Conservation (phyloP, 2,113 vertebrate species). For the Callocephalon fimbriatum region DNA sequence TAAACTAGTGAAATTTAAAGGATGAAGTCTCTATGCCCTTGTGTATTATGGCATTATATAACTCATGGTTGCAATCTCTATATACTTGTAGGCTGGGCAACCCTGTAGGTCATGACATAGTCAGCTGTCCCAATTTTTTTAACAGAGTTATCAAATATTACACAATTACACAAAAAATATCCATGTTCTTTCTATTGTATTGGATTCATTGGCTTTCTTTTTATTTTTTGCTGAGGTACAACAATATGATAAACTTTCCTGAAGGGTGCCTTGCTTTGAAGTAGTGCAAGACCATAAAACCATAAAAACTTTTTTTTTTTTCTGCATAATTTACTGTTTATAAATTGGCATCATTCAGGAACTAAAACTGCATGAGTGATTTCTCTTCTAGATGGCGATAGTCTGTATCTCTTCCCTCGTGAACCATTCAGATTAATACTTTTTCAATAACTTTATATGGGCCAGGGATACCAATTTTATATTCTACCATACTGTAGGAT, state of each 20-base stretch:
- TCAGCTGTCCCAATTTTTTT: not conserved
- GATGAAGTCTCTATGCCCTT: not conserved
- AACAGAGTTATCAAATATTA: not conserved
- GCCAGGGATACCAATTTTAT: not conserved
- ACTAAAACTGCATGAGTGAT: not conserved
- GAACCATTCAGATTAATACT: not conserved
- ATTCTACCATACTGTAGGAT: not conserved
- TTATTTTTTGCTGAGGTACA: not conserved
- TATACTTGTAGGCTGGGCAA: fast-evolving
- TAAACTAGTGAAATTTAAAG: not conserved
- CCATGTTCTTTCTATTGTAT: not conserved
- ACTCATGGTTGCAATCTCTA: not conserved
- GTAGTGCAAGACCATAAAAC: not conserved
- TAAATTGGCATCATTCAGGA: not conserved
- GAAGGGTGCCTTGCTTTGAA: not conserved
- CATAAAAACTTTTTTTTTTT: not conserved
- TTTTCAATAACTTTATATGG: not conserved
- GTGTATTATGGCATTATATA: fast-evolving
- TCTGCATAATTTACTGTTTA: not conserved
- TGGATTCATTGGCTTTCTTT: not conserved
- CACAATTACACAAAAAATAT: not conserved
- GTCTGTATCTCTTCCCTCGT: not conserved
- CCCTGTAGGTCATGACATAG: not conserved
- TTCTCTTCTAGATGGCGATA: not conserved
- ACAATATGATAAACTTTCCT: not conserved